Conservation (phyloP, 2,797 vertebrate species). For the Rhinoraja longicauda region DNA sequence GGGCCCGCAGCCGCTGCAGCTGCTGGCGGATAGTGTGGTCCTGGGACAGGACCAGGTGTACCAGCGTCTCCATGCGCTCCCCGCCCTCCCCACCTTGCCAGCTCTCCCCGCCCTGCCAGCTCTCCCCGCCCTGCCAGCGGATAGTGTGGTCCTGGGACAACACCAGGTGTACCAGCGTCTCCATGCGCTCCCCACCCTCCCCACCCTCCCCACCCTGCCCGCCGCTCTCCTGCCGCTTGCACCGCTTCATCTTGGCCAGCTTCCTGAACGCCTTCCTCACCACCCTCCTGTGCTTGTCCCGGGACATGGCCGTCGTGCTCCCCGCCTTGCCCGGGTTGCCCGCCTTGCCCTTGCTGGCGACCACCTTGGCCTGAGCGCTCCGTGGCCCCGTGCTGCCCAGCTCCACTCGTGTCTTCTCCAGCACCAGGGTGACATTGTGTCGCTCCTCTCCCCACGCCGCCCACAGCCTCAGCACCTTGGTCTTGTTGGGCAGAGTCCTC, state of each 20-base stretch:
- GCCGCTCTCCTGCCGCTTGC: conserved; percentile 48
- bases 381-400: conserved; percentile 80
- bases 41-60: conserved; percentile 90
- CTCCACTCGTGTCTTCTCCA: conserved; percentile 84
- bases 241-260: conserved; percentile 82
- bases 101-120: too few species aligned
- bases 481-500: conserved; percentile 85
- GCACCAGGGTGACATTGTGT: conserved; percentile 86
- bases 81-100: conserved; percentile 33
- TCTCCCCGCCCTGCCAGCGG: too few species aligned
- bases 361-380: conserved; percentile 86
- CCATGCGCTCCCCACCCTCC: conserved; percentile 72
- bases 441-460: conserved; percentile 88
- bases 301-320: conserved; percentile 59
- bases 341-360: conserved; percentile 59
- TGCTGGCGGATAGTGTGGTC: conserved; percentile 96
- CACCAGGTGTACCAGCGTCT: conserved; percentile 89
- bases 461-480: conserved; percentile 84
- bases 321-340: conserved; percentile 47
- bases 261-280: conserved; percentile 93
- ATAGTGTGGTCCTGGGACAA: conserved; percentile 95
- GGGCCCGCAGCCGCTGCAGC: conserved; percentile 77
- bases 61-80: conserved; percentile 91
- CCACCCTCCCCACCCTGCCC: conserved; percentile 46
- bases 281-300: conserved; percentile 83